Conservation (phyloP, 2,113 vertebrate species). For the Tympanuchus pallidicinctus region DNA sequence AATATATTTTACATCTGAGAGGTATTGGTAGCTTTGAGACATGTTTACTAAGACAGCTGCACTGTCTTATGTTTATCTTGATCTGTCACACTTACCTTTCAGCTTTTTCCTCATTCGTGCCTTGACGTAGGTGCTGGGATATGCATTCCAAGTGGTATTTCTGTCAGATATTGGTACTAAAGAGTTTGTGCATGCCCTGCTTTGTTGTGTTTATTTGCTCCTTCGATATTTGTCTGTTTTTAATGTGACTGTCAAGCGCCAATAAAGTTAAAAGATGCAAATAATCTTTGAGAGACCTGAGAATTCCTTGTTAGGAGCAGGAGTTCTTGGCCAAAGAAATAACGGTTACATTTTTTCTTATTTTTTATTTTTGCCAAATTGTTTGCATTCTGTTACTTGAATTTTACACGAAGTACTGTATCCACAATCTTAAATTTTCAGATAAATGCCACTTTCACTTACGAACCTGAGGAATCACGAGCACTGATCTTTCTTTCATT, state of each 20-base stretch:
- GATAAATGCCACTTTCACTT: not conserved
- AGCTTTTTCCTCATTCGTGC: not conserved
- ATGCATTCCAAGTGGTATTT: not conserved
- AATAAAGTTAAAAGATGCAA: not conserved
- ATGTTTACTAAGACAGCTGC: not conserved
- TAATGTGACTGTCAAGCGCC: not conserved
- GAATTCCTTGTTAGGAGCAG: not conserved
- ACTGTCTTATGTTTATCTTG: not conserved
- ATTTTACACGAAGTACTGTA: not conserved
- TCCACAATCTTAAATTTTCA: not conserved
- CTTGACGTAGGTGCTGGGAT: accelerated
- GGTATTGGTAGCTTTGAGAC: not conserved
- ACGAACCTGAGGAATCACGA: not conserved
- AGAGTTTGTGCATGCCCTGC: not conserved
- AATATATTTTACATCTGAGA: not conserved
- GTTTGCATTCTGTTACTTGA: not conserved
- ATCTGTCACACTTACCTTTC: not conserved
- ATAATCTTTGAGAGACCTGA: not conserved
- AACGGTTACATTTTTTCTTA: not conserved
- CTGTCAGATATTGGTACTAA: not conserved
- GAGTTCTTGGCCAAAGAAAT: not conserved
- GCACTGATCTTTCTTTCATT: not conserved
- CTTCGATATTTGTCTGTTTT: not conserved
- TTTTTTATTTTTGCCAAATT: not conserved
- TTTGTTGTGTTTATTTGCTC: not conserved